phyloP scores from a whole-genome alignment of 92 coral and sea anemone species.

The Heliopora coerulea region DNA sequence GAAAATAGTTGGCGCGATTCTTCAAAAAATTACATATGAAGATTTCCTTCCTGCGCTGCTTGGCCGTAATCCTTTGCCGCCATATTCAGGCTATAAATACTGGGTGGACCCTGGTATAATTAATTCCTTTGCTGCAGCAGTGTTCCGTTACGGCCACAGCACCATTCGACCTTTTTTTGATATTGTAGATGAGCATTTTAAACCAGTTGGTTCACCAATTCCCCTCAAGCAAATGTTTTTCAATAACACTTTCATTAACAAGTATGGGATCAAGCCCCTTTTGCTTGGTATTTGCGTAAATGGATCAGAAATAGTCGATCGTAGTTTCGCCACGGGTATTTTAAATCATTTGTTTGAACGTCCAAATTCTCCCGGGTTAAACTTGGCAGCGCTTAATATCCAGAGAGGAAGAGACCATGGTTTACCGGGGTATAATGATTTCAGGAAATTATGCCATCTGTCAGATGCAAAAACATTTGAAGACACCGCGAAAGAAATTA shows the following conservation, averaged over 20 bases:
- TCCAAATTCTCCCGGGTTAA: constrained; percentile 25
- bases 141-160: constrained; percentile 35
- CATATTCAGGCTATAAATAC: constrained; percentile 37
- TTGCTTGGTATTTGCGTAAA: constrained; percentile 17
- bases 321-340: constrained; percentile 12
- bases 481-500: constrained; percentile 20
- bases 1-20: constrained; percentile 31
- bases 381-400: constrained; percentile 28
- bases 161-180: constrained; percentile 42
- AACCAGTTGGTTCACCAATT: constrained; percentile 29
- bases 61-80: constrained; percentile 9
- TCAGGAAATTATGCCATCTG: constrained; percentile 21
- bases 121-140: constrained; percentile 36
- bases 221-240: constrained; percentile 36
- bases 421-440: constrained; percentile 35
- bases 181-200: constrained; percentile 21
- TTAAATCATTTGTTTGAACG: constrained; percentile 35
- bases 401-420: constrained; percentile 44
- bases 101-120: constrained; percentile 38
- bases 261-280: constrained; percentile 20
- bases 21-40: constrained; percentile 39
- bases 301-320: constrained; percentile 30
- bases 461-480: constrained; percentile 31
- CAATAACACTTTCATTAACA: constrained; percentile 31
- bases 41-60: constrained; percentile 29